These are phyloP conservation scores for Catagonus wagneri DNA, from an alignment of 2,113 vertebrate species.

Conservation along the genomic window DNA sequence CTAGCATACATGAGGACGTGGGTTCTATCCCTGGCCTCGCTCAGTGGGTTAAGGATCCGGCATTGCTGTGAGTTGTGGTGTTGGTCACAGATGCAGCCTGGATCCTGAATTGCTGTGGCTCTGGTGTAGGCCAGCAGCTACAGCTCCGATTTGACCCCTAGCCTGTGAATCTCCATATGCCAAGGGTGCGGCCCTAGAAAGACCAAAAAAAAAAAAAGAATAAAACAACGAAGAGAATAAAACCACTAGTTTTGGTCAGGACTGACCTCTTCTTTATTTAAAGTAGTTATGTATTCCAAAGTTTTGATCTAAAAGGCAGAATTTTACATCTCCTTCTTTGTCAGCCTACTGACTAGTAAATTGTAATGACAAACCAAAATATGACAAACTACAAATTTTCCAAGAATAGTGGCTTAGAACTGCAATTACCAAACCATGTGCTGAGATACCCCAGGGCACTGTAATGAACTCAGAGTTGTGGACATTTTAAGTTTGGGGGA, in stretches of 20 bases:
- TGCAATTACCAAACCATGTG: background rate
- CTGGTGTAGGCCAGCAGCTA: too few relatives aligned
- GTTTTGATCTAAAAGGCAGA: background rate
- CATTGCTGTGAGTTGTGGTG: too few relatives aligned
- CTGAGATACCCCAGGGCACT: background rate
- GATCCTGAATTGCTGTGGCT: too few relatives aligned
- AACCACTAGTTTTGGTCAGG: background rate
- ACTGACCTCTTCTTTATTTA: slow-evolving; percentile 20
- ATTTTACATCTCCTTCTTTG: background rate
- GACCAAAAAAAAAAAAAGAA: too few relatives aligned
- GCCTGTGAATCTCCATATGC: too few relatives aligned
- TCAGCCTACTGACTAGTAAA: background rate
- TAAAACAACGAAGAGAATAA: background rate
- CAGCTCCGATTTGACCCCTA: too few relatives aligned
- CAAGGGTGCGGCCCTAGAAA: too few relatives aligned
- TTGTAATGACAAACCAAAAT: background rate
- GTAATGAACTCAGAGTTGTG: background rate
- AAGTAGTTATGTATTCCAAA: slow-evolving; percentile 14
- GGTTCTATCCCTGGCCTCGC: too few relatives aligned
- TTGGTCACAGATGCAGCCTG: too few relatives aligned
- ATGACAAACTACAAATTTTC: background rate
- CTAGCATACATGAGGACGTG: too few relatives aligned
- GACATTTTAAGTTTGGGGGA: background rate
- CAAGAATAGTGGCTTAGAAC: background rate
- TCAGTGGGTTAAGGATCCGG: too few relatives aligned